Percentiles rank a stretch among this genome's conserved stretches.
Evolutionary conservation across 2,797 vertebrate species (phyloP).

Genomic region (Trematomus bernacchii): DNA sequence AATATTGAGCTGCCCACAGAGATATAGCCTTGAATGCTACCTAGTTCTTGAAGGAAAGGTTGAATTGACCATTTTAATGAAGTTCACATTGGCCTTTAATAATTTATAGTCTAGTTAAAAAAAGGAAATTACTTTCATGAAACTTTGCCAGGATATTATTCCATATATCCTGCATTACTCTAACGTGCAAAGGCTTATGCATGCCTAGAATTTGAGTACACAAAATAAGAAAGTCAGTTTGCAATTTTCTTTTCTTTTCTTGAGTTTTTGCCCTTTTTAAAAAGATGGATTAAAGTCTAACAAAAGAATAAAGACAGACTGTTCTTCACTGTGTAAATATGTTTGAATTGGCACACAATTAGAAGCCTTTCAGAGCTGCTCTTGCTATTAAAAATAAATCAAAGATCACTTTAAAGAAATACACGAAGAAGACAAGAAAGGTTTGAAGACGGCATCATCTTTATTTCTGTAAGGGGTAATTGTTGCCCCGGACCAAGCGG

Average conservation of each 20-base stretch:
- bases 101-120: neutral
- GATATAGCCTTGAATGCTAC: neutral
- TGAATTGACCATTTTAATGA: neutral
- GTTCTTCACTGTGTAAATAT: conserved; percentile 24
- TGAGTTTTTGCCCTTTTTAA: conserved; percentile 24
- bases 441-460: neutral
- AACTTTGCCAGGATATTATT: neutral
- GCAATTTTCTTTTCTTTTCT: neutral
- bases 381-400: neutral
- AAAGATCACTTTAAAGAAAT: conserved; percentile 8
- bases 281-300: neutral
- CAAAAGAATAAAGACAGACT: neutral
- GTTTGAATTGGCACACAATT: conserved; percentile 42
- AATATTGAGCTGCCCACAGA: neutral
- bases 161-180: neutral
- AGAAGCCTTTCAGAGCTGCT: conserved; percentile 30
- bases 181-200: neutral
- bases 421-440: conserved; percentile 12
- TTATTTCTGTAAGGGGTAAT: neutral
- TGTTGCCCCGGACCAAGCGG: conserved; percentile 9
- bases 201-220: neutral
- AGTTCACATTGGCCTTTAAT: conserved; percentile 4
- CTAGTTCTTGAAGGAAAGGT: neutral
- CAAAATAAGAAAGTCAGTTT: conserved; percentile 13
- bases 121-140: neutral